phyloP scores from a whole-genome alignment of 2,797 vertebrate species.

The Dendrocincla tyrannina region DNA sequence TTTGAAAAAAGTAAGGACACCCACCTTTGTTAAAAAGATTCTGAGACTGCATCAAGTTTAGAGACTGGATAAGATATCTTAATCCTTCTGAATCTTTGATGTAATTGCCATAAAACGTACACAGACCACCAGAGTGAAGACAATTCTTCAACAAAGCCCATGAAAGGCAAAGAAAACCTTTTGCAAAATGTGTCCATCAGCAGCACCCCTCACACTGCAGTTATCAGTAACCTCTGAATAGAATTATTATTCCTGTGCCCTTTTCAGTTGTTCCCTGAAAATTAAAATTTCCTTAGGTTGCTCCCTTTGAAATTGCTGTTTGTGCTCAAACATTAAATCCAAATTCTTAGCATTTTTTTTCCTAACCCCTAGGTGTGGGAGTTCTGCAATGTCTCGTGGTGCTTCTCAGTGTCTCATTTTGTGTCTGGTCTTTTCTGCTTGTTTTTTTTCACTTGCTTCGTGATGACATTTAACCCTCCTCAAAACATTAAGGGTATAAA shows the following conservation, averaged over 20 bases:
- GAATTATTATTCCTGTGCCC: not conserved
- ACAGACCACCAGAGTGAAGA: not conserved
- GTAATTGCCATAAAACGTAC: not conserved
- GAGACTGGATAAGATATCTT: not conserved
- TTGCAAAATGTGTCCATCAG: not conserved
- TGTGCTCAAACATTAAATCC: not conserved
- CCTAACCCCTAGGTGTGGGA: not conserved
- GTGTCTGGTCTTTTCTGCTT: not conserved
- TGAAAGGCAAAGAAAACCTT: not conserved
- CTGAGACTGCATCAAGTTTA: not conserved
- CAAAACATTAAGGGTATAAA: not conserved
- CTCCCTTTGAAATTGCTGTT: not conserved
- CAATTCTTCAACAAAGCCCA: not conserved
- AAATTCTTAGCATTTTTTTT: not conserved
- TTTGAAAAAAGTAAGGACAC: not conserved
- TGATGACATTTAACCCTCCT: not conserved
- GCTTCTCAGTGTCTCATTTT: rapidly evolving
- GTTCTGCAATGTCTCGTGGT: not conserved
- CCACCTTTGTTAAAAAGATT: not conserved
- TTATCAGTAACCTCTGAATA: not conserved
- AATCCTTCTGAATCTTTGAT: not conserved
- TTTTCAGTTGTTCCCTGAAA: not conserved
- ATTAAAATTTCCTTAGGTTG: not conserved
- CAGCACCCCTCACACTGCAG: not conserved
- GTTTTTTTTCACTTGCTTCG: not conserved